Evolutionary conservation across 2,797 vertebrate genomes (phyloP), one percentile per base, ranked within the genome.

Genomic region (Amazona ochrocephala): DNA sequence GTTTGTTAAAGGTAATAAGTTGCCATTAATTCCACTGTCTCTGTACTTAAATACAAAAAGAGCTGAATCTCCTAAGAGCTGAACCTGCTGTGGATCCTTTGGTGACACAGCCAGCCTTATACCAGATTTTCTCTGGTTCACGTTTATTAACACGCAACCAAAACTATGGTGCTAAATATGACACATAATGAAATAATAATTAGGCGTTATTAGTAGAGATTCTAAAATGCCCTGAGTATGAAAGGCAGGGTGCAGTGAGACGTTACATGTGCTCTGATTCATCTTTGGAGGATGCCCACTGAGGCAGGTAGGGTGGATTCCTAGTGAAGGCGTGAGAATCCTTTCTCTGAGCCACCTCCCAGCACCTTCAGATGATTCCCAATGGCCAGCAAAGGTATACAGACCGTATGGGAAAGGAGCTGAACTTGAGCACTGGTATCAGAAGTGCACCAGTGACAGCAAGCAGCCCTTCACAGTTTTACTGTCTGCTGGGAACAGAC

Each of bases 21-120:
- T 84, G 77, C 88, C 93, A 93, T 94, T 93, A 95, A 95, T 94
- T 94, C 72, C 50, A 61, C 84, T 93, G 39, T 87, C 84, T 74
- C 84, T 95, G 71, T 73, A 80, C 84, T 94, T 94, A 82, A 88
- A 87, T 78, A 72, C 67, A 71, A 85, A 94, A 90, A 30, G 54
- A 88, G 64, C 37, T 68, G 54, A 74, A 37, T 45, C 45, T 90
- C 29, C 41, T 22, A 66, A 67, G 91, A 91, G 60, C 64, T 53
- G 85, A 32, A 67, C 60, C 81, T 71, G 47, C 81, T 15, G 74
- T 50, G 68, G 65, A 32, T 68, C 66, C 0, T 0, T 13, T 79
- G 74, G 73, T 89, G 77, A 19, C 71, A 47, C 71, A 68, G 30
- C n/a, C 60, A 77, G 48, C 41, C 73, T 58, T 66, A 17, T 78